Evolutionary conservation across 2,113 vertebrate genomes (phyloP).

Genomic region (Empidonax traillii): DNA sequence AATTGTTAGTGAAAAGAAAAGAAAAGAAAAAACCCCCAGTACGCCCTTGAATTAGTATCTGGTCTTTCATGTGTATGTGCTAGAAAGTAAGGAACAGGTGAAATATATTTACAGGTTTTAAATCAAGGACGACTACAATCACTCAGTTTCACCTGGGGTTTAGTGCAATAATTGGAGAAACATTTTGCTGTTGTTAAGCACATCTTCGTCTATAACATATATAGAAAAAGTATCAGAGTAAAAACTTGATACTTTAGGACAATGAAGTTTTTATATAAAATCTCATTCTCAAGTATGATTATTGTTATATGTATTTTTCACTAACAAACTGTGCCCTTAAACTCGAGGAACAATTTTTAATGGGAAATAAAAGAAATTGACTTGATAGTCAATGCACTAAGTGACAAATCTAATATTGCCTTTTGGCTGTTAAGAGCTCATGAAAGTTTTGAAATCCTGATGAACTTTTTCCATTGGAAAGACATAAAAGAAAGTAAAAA

Average conservation of each 20-base stretch:
- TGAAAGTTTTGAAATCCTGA: not conserved
- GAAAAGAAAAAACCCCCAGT: not conserved
- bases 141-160: not conserved
- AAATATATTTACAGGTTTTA: not conserved
- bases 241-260: not conserved
- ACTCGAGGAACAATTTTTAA: not conserved
- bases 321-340: not conserved
- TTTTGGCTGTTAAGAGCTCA: not conserved
- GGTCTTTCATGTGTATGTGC: not conserved
- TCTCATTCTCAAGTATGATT: not conserved
- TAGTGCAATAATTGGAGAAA: not conserved
- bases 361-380: not conserved
- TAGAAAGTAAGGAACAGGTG: not conserved
- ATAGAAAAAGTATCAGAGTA: not conserved
- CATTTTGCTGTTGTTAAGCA: not conserved
- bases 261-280: not conserved
- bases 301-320: not conserved
- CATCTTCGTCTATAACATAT: not conserved
- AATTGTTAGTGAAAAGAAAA: not conserved
- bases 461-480: not conserved
- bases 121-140: not conserved
- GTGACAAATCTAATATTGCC: not conserved
- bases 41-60: not conserved
- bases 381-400: not conserved
- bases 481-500: not conserved